Evolutionary conservation across 2,797 vertebrate species (phyloP).

Genomic region (Microtus californicus): DNA sequence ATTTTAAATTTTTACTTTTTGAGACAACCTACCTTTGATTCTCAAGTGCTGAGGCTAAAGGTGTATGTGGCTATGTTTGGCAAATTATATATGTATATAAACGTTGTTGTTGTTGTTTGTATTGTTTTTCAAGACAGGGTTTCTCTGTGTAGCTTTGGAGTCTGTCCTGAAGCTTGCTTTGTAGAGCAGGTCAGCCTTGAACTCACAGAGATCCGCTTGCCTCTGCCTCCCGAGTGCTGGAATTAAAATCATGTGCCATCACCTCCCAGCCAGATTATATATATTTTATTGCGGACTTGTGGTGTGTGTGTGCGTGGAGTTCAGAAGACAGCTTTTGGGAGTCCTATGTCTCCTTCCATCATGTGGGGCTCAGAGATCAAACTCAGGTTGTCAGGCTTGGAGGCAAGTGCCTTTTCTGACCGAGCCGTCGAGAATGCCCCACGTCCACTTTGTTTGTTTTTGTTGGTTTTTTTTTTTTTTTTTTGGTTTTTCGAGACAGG

Average conservation of each 20-base stretch:
- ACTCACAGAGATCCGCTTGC: no score
- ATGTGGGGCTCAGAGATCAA: not conserved
- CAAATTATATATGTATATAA: not conserved
- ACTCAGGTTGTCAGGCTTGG: not conserved
- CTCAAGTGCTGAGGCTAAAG: not conserved
- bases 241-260: no score
- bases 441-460: no score
- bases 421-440: not conserved
- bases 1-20: not conserved
- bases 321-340: not conserved
- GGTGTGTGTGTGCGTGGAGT: rapidly evolving
- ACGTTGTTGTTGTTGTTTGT: no score
- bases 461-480: no score
- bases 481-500: no score
- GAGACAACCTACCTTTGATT: not conserved
- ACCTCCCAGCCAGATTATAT: no score
- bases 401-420: not conserved
- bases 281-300: not conserved
- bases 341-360: not conserved
- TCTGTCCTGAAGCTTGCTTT: no score
- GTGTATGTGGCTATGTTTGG: not conserved
- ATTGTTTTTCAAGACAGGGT: no score
- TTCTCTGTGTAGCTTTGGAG: no score
- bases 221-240: no score
- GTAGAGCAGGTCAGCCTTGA: no score